Conservation (phyloP, 2,888 invertebrate species). For the Dendrolimus pini region DNA sequence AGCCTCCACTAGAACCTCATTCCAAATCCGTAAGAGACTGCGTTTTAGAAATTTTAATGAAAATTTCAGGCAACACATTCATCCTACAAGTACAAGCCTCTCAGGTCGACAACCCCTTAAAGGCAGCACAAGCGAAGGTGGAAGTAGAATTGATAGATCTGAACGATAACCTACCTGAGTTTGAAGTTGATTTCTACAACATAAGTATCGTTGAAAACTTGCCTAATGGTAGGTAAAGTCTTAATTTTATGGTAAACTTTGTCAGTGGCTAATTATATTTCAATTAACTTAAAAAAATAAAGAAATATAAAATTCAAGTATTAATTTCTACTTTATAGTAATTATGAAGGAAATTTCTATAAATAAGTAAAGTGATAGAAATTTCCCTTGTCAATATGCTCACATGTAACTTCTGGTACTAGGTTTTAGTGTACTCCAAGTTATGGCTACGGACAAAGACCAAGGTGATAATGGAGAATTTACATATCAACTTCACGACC, state of each 20-base stretch:
- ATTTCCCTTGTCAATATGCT: too few species aligned
- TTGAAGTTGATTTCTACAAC: conserved; percentile 92
- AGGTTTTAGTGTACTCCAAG: conserved; percentile 75
- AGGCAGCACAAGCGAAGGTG: conserved; percentile 83
- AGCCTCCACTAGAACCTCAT: too few species aligned
- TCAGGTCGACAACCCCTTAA: conserved; percentile 86
- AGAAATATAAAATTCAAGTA: too few species aligned
- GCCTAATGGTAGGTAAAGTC: conserved; percentile 80
- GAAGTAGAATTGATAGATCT: conserved; percentile 86
- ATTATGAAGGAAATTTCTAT: too few species aligned
- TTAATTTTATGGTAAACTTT: not conserved
- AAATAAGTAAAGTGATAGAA: too few species aligned
- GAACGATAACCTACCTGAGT: conserved; percentile 91
- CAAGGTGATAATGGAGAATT: conserved; percentile 92
- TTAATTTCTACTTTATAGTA: too few species aligned
- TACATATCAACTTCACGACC: conserved; percentile 84
- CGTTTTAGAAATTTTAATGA: not conserved
- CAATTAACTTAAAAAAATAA: too few species aligned
- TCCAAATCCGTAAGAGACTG: too few species aligned
- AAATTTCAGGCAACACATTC: conserved; percentile 79
- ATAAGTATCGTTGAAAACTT: conserved; percentile 95
- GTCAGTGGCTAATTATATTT: too few species aligned
- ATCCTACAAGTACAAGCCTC: conserved; percentile 86
- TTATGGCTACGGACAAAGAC: conserved; percentile 87
- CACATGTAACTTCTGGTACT: not conserved